These are phyloP conservation scores for Aplidium turbinatum DNA, from an alignment of 23 tunicate species.

Conservation along the genomic window DNA sequence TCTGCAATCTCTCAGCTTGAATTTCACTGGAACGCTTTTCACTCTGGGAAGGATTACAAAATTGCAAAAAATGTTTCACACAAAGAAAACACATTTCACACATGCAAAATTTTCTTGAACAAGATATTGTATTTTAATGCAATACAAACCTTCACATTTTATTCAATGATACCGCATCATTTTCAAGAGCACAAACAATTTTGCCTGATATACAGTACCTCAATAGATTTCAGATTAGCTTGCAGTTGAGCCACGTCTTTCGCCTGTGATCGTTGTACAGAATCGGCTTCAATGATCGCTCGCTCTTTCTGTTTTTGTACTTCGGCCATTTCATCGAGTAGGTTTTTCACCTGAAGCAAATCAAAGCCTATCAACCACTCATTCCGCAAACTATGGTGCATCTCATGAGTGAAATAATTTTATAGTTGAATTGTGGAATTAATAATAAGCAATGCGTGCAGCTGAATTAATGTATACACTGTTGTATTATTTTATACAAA, in stretches of 20 bases:
- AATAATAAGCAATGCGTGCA: too few relatives aligned
- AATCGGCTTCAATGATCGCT: conserved; percentile 52
- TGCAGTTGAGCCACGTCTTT: conserved; percentile 65
- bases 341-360: conserved; percentile 58
- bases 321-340: conserved; percentile 75
- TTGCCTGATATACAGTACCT: too few relatives aligned
- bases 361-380: too few relatives aligned
- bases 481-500: too few relatives aligned
- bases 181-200: too few relatives aligned
- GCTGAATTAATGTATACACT: too few relatives aligned
- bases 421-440: too few relatives aligned
- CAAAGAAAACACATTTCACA: neutral
- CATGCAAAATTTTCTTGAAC: neutral
- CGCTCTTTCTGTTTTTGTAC: conserved; percentile 79
- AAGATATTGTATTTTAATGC: neutral
- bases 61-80: neutral
- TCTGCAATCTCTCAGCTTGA: conserved; percentile 70
- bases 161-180: too few relatives aligned
- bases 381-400: too few relatives aligned
- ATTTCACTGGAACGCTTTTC: conserved; percentile 67
- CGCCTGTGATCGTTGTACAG: conserved; percentile 61
- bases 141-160: too few relatives aligned
- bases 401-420: too few relatives aligned
- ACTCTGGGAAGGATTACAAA: conserved; percentile 36
- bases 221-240: conserved; percentile 35